Percentiles rank a stretch among this genome's conserved stretches.
Conservation (phyloP, 1,140 invertebrate species). For the Micrasema minimum region DNA sequence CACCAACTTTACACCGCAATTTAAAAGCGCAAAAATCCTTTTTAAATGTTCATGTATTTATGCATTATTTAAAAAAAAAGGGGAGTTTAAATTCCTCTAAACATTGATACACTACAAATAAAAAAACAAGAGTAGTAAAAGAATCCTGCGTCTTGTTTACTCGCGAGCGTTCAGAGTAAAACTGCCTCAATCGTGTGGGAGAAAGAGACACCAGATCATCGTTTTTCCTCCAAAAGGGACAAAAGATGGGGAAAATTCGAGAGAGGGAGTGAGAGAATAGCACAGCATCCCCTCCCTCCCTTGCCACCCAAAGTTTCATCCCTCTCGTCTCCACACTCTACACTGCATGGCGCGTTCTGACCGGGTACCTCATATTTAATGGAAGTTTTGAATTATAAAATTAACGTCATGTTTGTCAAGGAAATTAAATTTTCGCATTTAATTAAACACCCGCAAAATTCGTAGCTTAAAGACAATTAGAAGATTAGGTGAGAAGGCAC, state of each 20-base stretch:
- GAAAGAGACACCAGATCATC: constrained; percentile 20
- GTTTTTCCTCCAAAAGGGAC: constrained; percentile 14
- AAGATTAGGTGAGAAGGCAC: no score
- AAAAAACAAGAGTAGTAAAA: constrained; percentile 16
- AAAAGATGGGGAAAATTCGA: not conserved
- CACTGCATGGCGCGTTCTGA: constrained; percentile 19
- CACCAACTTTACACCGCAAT: no score
- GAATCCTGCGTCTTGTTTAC: constrained; percentile 27
- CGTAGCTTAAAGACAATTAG: no score
- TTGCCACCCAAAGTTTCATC: constrained; percentile 19
- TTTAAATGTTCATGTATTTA: no score
- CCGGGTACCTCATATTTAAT: constrained; percentile 8
- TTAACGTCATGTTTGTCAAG: constrained; percentile 8
- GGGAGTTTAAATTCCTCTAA: no score
- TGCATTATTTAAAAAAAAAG: no score
- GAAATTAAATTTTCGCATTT: no score
- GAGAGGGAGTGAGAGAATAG: constrained; percentile 16
- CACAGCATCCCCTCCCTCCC: constrained; percentile 27
- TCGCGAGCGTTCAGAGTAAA: constrained; percentile 33
- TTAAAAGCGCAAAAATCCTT: no score
- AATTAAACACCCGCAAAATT: no score
- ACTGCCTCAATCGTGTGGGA: constrained; percentile 32
- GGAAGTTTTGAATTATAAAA: constrained; percentile 1
- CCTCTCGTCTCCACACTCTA: not conserved
- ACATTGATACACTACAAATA: not conserved